Conservation (phyloP, 2,888 invertebrate species). For the Torymus tubicola region DNA sequence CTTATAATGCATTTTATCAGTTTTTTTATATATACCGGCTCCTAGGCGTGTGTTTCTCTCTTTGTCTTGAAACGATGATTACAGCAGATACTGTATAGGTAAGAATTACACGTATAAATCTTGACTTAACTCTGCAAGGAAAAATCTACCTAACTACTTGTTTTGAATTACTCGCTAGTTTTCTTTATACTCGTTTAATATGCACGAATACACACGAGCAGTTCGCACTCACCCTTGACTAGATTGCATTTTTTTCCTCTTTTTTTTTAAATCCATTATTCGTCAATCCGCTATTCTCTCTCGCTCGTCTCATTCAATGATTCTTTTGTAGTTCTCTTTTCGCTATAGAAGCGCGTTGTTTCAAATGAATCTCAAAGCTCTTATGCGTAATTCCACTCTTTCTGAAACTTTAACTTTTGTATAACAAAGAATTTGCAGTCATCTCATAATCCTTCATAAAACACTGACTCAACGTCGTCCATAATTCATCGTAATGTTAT, state of each 20-base stretch:
- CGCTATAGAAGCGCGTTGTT: conserved; percentile 18
- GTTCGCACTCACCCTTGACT: conserved; percentile 69
- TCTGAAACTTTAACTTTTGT: conserved; percentile 44
- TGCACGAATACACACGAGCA: conserved; percentile 58
- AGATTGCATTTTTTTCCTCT: conserved; percentile 72
- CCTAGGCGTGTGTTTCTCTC: conserved; percentile 30
- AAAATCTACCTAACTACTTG: conserved; percentile 58
- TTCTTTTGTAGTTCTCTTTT: conserved; percentile 22
- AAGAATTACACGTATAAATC: conserved; percentile 58
- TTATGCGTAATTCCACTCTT: conserved; percentile 25
- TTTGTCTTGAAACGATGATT: conserved; percentile 54
- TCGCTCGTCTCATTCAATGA: conserved; percentile 40
- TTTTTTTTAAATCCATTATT: conserved; percentile 22
- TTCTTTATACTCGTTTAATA: conserved; percentile 53
- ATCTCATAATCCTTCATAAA: conserved; percentile 39
- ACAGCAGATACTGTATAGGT: conserved; percentile 57
- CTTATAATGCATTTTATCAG: conserved; percentile 1
- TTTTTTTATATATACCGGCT: conserved; percentile 34
- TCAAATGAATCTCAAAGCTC: conserved; percentile 30
- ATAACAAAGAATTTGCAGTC: conserved; percentile 50
- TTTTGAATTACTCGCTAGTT: conserved; percentile 59
- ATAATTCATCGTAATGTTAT: conserved; percentile 1
- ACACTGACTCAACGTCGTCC: conserved; percentile 5
- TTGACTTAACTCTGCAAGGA: conserved; percentile 56
- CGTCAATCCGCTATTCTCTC: conserved; percentile 6